Evolutionary conservation across 2,888 invertebrate genomes (phyloP), one percentile per base, ranked within the genome.

Genomic region (Minunthozetes semirufus): DNA sequence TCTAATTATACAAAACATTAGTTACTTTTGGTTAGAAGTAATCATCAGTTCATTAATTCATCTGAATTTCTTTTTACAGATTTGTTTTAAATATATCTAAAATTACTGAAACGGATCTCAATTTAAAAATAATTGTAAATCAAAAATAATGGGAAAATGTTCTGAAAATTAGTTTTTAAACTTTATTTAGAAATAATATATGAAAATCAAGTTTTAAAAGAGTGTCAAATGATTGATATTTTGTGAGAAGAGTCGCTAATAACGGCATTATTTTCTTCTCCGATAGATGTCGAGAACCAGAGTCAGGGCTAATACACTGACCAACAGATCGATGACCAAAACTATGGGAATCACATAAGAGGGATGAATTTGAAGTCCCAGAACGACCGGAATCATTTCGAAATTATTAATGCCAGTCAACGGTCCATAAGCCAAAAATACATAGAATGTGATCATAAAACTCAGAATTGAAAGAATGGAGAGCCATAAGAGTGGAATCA

Each of bases 371-470:
- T 15, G 6, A 15, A 66, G n/a, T 38, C 66, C 66, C 1, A 66
- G 1, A 4, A 38, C 1, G 3, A 38, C 11, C n/a, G 66, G 66
- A 17, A 66, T 5, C 19, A 66, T 38, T 66, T 66, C 66, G n/a
- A 66, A 66, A 38, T 38, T 66, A 66, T 66, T 66, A 66, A 66
- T 66, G 9, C 38, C 66, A 66, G 19, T 66, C 15, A 66, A 38
- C n/a, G 66, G 33, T 3, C 66, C 66, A 66, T 38, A 66, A 38
- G 13, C 15, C 3, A 66, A n/a, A n/a, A 38, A 25, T 13, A 59
- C 25, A 59, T 19, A 19, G 11, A 59, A 25, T 19, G 59, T 59
- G 2, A 25, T 59, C 17, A 22, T 19, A 59, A 59, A 59, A 22
- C 59, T 59, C 2, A 59, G 25, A 13, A 59, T 22, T 3, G 59